Conservation (phyloP, 2,888 invertebrate genomes). For the Tanytarsus gracilentus region DNA sequence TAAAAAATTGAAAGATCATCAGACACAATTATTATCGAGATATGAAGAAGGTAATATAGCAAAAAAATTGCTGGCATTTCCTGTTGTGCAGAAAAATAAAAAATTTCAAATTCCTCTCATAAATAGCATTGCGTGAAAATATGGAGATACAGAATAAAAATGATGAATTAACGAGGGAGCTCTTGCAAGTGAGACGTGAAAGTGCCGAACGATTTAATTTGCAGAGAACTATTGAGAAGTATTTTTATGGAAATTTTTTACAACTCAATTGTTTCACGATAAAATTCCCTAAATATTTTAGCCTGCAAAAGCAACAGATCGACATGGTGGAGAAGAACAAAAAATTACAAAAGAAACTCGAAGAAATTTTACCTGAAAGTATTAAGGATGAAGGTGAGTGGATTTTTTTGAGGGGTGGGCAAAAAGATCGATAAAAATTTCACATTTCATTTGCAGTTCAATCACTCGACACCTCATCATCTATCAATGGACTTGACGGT, state of each 20-base stretch:
- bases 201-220: conserved; percentile 22
- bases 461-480: not conserved
- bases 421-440: not conserved
- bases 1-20: conserved; percentile 20
- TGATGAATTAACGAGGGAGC: conserved; percentile 21
- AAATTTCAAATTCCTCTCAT: not conserved
- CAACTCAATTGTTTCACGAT: not conserved
- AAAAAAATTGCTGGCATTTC: not conserved
- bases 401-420: not conserved
- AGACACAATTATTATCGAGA: conserved; percentile 18
- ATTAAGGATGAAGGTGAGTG: conserved; percentile 11
- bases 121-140: conserved; percentile 28
- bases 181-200: conserved; percentile 16
- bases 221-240: conserved; percentile 22
- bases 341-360: conserved; percentile 38
- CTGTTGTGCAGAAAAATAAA: not conserved
- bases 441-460: not conserved
- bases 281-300: no score
- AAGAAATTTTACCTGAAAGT: conserved; percentile 38
- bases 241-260: not conserved
- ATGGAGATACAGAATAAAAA: conserved; percentile 29
- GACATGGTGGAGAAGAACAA: conserved; percentile 35
- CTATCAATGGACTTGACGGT: conserved; percentile 32
- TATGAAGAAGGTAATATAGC: conserved; percentile 18
- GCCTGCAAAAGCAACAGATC: conserved; percentile 35